Evolutionary conservation across 2,797 vertebrate species (phyloP).

Genomic region (Nasua narica): DNA sequence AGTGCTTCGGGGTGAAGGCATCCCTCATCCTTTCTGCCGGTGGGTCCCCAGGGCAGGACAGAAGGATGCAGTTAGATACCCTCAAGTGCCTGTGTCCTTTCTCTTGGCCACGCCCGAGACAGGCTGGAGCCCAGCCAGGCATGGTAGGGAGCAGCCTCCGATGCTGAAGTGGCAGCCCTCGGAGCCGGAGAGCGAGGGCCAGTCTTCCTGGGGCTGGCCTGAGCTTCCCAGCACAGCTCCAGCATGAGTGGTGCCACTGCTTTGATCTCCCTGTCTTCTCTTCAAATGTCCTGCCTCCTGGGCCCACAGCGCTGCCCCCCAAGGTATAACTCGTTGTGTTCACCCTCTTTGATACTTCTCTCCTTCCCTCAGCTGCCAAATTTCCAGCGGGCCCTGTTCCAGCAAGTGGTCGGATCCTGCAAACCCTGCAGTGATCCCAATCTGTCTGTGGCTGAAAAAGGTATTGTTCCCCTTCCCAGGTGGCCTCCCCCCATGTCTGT

Average conservation of each 20-base stretch:
- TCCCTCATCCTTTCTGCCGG: neutral
- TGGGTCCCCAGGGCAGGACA: neutral
- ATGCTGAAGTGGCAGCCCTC: neutral
- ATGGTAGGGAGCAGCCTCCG: no score
- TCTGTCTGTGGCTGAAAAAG: conserved; percentile 96
- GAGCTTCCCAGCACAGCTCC: neutral
- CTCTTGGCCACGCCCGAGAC: neutral
- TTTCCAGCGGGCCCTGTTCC: conserved; percentile 97
- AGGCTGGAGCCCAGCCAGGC: neutral
- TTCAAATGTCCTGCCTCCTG: neutral
- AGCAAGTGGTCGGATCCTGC: conserved; percentile 97
- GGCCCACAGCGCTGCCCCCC: neutral
- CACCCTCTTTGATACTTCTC: conserved; percentile 50
- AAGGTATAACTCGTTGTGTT: neutral
- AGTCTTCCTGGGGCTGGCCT: neutral
- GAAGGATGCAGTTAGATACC: neutral
- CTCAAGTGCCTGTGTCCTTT: neutral
- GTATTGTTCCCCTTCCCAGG: conserved; percentile 79
- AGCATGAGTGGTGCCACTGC: neutral
- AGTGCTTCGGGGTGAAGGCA: neutral
- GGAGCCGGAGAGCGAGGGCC: neutral
- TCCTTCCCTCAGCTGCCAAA: conserved; percentile 90
- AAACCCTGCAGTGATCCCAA: conserved; percentile 98
- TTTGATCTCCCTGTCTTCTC: neutral
- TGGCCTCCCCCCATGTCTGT: conserved; percentile 9